Conservation (phyloP, 2,888 invertebrate species). For the Lasioglossum calceatum region DNA sequence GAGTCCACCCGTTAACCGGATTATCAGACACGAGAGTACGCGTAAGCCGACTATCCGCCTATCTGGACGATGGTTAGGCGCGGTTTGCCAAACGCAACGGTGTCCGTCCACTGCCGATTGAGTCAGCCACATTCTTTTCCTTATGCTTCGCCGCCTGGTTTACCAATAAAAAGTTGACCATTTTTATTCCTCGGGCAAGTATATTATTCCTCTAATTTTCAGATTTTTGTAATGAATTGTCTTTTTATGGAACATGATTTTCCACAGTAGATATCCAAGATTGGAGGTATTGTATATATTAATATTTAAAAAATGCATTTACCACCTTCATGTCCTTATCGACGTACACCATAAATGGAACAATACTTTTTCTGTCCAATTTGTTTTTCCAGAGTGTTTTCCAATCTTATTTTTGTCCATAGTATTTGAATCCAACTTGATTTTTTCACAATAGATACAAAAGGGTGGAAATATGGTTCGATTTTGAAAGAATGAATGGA, state of each 20-base stretch:
- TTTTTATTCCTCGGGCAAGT: not conserved
- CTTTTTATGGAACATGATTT: no score
- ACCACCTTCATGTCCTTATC: not conserved
- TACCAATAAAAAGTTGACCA: not conserved
- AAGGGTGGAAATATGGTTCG: not conserved
- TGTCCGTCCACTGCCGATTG: not conserved
- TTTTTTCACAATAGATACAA: not conserved
- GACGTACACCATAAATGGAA: not conserved
- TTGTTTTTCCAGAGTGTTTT: not conserved
- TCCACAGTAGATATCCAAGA: no score
- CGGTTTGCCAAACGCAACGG: constrained; percentile 9
- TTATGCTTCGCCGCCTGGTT: not conserved
- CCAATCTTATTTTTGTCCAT: no score
- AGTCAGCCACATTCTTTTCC: not conserved
- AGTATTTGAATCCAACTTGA: not conserved
- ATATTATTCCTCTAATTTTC: not conserved
- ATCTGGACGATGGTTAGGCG: constrained; percentile 28
- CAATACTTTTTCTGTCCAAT: no score
- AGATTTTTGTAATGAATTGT: no score
- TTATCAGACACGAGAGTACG: constrained; percentile 70
- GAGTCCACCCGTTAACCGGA: constrained; percentile 74
- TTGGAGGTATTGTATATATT: not conserved
- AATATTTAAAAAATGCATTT: not conserved
- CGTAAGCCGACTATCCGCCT: constrained; percentile 17
- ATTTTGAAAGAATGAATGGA: not conserved